Evolutionary conservation across 2,888 invertebrate genomes (phyloP).

Genomic region (Heliconius ismenius): DNA sequence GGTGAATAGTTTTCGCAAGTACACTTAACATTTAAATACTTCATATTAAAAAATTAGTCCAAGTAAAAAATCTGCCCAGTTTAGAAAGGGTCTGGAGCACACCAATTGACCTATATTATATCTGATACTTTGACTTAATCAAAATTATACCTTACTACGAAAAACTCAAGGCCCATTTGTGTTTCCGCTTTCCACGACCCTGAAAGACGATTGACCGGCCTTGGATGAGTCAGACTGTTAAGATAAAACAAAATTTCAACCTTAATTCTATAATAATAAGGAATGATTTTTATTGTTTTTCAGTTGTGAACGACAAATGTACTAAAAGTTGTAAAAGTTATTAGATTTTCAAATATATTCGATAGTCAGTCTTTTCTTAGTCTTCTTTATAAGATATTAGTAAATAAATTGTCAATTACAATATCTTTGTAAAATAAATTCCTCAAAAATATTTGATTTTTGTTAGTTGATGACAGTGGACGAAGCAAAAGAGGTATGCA

Average conservation of each 20-base stretch:
- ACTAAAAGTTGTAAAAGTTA: neutral
- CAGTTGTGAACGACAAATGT: neutral
- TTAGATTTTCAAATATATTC: neutral
- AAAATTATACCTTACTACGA: conserved; percentile 10
- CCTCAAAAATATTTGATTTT: neutral
- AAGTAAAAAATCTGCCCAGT: neutral
- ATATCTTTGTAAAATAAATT: too few species aligned
- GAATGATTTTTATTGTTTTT: neutral
- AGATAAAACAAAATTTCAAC: neutral
- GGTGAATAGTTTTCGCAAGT: neutral
- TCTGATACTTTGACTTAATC: neutral
- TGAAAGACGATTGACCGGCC: conserved; percentile 30
- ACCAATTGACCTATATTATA: conserved; percentile 21
- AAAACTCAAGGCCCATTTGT: conserved; percentile 20
- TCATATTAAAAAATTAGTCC: neutral
- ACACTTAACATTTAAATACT: neutral
- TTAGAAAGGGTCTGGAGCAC: neutral
- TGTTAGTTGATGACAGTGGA: neutral
- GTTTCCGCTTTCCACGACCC: conserved; percentile 21
- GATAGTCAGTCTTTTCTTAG: neutral
- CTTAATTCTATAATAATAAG: neutral
- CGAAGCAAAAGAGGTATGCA: too few species aligned
- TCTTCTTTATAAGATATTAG: neutral
- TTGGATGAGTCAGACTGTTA: conserved; percentile 34
- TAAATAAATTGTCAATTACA: too few species aligned